Conservation (phyloP, 2,113 vertebrate genomes). For the Riparia riparia region DNA sequence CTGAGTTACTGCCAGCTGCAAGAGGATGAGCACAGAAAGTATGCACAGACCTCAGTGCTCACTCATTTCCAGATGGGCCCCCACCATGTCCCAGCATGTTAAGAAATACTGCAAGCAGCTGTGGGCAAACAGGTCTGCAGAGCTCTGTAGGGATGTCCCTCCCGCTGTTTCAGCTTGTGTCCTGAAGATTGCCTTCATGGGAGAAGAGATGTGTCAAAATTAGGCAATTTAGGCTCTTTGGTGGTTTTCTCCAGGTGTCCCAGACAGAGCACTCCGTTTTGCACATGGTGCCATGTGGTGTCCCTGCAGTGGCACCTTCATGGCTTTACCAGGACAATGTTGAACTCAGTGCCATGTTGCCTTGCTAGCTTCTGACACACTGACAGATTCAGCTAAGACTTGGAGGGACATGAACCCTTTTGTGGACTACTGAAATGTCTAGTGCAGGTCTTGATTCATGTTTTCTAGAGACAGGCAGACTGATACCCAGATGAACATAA, state of each 20-base stretch:
- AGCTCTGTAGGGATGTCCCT: not conserved
- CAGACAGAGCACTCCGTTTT: not conserved
- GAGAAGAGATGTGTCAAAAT: not conserved
- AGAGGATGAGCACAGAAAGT: not conserved
- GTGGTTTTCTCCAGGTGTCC: not conserved
- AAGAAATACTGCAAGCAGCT: not conserved
- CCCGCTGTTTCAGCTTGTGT: not conserved
- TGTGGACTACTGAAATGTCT: not conserved
- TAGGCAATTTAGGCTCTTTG: not conserved
- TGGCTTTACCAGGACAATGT: not conserved
- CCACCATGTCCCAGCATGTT: accelerated
- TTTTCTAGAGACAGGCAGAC: not conserved
- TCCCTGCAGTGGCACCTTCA: not conserved
- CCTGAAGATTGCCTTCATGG: not conserved
- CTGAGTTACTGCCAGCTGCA: not conserved
- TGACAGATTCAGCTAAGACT: not conserved
- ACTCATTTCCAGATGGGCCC: accelerated
- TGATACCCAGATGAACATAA: not conserved
- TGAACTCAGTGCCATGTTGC: not conserved
- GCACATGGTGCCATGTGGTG: accelerated
- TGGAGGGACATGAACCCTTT: not conserved
- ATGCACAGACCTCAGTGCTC: accelerated
- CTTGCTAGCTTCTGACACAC: not conserved
- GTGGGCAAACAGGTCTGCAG: not conserved
- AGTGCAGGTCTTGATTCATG: not conserved